Percentiles rank a stretch among this genome's conserved stretches.
Conservation (phyloP, 2,888 invertebrate genomes). For the Silvanus unidentatus region DNA sequence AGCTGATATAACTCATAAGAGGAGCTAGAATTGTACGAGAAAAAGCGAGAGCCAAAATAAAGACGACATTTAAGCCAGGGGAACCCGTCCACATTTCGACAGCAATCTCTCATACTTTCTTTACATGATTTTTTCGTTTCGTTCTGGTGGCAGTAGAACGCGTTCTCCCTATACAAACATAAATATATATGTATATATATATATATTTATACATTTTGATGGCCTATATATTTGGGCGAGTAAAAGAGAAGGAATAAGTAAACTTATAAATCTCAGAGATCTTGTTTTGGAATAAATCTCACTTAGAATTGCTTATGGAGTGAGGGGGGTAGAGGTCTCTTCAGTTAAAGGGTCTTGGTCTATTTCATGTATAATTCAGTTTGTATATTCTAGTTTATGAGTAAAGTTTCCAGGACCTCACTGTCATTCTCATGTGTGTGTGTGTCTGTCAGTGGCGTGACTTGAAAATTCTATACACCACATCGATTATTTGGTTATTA, state of each 20-base stretch:
- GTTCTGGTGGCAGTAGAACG: slow-evolving; percentile 27
- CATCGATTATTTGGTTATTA: slow-evolving; percentile 34
- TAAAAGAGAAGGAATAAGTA: slow-evolving; percentile 32
- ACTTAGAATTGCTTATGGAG: slow-evolving; percentile 26
- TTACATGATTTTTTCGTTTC: slow-evolving; percentile 16
- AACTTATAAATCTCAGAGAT: slow-evolving; percentile 41
- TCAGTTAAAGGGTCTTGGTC: no score
- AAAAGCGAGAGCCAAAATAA: no score
- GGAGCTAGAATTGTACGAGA: no score
- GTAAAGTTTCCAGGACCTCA: slow-evolving; percentile 7
- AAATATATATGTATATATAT: slow-evolving; percentile 44
- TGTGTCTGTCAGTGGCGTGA: slow-evolving; percentile 25
- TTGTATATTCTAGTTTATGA: slow-evolving; percentile 36
- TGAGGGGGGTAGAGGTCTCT: no score
- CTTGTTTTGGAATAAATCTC: slow-evolving; percentile 35
- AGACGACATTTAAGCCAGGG: no score
- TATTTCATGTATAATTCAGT: slow-evolving; percentile 44
- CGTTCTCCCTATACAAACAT: slow-evolving; percentile 41
- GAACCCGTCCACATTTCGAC: slow-evolving; percentile 37
- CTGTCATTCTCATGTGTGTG: no score
- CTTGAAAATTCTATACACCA: slow-evolving; percentile 33
- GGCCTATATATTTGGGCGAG: no score
- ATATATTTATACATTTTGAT: slow-evolving; percentile 42
- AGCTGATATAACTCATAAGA: slow-evolving; percentile 34
- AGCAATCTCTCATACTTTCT: slow-evolving; percentile 40